Conservation (phyloP, 2,888 invertebrate species). For the Cheilosia impressa region DNA sequence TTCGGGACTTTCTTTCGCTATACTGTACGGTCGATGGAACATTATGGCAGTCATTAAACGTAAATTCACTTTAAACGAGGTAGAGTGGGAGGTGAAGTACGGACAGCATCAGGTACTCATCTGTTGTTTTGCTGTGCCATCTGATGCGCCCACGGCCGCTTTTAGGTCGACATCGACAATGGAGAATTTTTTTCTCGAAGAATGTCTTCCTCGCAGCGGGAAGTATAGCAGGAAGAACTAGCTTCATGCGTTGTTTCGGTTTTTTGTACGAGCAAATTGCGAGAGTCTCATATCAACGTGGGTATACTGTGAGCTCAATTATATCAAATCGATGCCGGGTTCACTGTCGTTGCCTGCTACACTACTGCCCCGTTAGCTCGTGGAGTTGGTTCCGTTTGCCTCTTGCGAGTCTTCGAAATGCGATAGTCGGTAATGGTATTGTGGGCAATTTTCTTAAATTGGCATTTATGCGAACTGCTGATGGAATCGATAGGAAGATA, state of each 20-base stretch:
- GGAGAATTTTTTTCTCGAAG: constrained; percentile 30
- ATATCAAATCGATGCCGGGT: constrained; percentile 55
- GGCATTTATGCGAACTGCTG: constrained; percentile 61
- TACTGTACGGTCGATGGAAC: constrained; percentile 73
- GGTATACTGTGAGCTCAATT: constrained; percentile 64
- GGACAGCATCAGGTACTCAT: constrained; percentile 60
- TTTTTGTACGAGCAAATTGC: constrained; percentile 20
- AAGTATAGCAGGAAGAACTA: constrained; percentile 42
- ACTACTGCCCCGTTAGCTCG: not conserved
- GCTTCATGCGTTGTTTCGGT: constrained; percentile 11
- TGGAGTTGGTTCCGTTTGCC: constrained; percentile 15
- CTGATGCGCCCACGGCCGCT: constrained; percentile 51
- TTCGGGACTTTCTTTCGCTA: constrained; percentile 62
- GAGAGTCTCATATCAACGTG: constrained; percentile 16
- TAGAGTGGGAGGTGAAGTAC: not conserved
- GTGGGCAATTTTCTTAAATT: constrained; percentile 73
- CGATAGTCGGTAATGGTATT: constrained; percentile 70
- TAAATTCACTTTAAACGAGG: constrained; percentile 65
- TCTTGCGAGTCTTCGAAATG: constrained; percentile 47
- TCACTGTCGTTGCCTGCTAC: constrained; percentile 18
- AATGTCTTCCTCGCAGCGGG: constrained; percentile 57
- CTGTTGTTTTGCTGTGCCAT: constrained; percentile 9
- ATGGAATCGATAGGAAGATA: constrained; percentile 55
- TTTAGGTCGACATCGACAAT: constrained; percentile 20
- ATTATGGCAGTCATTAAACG: constrained; percentile 72